phyloP scores from a whole-genome alignment of 2,888 invertebrate genomes.

The Tipula helvola region DNA sequence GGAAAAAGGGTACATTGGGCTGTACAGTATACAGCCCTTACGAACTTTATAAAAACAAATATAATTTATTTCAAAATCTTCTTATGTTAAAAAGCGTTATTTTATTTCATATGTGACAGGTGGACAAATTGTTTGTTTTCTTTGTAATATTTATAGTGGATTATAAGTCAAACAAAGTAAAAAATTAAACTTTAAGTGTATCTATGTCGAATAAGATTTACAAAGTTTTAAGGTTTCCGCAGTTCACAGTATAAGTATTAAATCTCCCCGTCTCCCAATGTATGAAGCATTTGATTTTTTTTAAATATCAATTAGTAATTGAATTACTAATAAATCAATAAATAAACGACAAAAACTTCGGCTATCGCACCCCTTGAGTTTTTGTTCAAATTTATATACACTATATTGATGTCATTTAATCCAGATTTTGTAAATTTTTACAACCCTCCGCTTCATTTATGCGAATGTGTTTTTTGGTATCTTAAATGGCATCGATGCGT shows the following conservation, averaged over 20 bases:
- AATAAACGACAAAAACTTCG: neutral
- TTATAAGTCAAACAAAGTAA: too few species aligned
- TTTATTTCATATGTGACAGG: neutral
- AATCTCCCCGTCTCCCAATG: neutral
- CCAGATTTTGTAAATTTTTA: neutral
- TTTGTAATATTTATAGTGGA: too few species aligned
- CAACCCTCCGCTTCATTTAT: neutral
- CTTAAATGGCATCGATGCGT: neutral
- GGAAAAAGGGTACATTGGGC: neutral
- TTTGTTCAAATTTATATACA: neutral
- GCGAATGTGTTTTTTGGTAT: neutral
- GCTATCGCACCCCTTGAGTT: neutral
- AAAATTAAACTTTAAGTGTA: too few species aligned
- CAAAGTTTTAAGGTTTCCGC: neutral
- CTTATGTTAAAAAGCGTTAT: neutral
- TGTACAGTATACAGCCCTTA: neutral
- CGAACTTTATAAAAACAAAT: neutral
- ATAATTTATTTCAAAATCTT: neutral
- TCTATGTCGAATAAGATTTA: neutral
- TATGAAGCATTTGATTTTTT: neutral
- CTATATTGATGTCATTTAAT: neutral
- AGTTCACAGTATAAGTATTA: neutral
- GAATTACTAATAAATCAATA: neutral
- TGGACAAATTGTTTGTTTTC: neutral
- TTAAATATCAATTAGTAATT: neutral